Base-by-base conservation (phyloP, 2,113 vertebrate genomes). In the Clupea harengus region DNA sequence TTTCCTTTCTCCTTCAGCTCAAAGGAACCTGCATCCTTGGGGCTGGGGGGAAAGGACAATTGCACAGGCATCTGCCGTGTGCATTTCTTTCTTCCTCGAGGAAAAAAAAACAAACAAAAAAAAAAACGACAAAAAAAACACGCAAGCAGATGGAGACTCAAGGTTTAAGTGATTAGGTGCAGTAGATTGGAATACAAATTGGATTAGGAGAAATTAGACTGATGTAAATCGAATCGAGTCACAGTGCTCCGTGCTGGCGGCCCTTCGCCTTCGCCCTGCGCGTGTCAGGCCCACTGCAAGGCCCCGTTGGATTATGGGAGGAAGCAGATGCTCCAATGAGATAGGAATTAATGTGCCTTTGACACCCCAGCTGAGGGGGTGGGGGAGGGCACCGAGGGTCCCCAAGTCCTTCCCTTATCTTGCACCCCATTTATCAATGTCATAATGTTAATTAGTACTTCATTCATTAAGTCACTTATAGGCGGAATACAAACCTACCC, bases 151-250 rank as follows among this genome's bases (percentile, higher is more conserved):
- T 98, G 97, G 97, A 96, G 95, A 93, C 95, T 97, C 95, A 94
- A 96, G 96, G 97, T 99, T 97, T 97, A 97, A 97, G 96, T 96
- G 96, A 97, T 99, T 97, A 98, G 97, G 97, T 95, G 95, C 96
- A 94, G 96, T 97, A 97, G 96, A 97, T 98, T 97, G 96, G 96
- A 98, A 98, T 97, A 98, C 96, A 98, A 99, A 99, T 99, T 98
- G 96, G 96, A 97, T 98, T 98, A 96, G 97, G 96, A 96, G 95
- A 98, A 98, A 99, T 98, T 97, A 97, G 96, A 97, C 95, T 96
- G 96, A 97, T 98, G 97, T 96, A 97, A 98, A 99, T 98, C 94
- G 96, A 97, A 98, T 97, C 95, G 95, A 96, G 96, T 97, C 94
- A 92, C 96, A 95, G 95, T 95, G 96, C 97, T 88, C 84, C 75